A percentile compares a stretch with the other conserved stretches of the same genome.
Conservation (phyloP, 2,797 vertebrate species). For the Otolemur crassicaudatus region DNA sequence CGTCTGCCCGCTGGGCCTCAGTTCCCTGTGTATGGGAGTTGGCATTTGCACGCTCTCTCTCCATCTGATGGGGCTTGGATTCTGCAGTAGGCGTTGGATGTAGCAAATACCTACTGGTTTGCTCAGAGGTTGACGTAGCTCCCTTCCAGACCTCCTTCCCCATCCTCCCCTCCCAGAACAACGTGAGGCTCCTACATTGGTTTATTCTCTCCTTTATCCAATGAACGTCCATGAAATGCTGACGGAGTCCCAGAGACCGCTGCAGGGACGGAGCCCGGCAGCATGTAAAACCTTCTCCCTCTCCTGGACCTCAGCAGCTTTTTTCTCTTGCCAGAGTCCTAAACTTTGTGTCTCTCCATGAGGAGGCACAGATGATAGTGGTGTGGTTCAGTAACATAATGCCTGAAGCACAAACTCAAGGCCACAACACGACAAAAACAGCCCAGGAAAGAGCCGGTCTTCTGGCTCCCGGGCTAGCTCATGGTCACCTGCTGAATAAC, state of each 20-base stretch:
- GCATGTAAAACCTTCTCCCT: neutral
- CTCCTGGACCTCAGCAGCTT: neutral
- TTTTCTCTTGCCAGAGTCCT: neutral
- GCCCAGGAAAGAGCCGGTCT: neutral
- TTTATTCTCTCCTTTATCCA: neutral
- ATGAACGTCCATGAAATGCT: neutral
- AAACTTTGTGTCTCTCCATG: neutral
- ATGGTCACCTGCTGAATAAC: neutral
- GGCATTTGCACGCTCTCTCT: neutral
- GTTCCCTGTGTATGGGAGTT: neutral
- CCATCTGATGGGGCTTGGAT: fast-evolving
- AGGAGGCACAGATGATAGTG: neutral
- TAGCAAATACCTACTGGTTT: neutral
- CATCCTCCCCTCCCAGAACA: neutral
- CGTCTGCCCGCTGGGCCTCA: neutral
- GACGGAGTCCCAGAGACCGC: neutral
- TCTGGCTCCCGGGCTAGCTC: neutral
- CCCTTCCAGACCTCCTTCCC: neutral
- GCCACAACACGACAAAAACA: neutral
- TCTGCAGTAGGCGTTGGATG: neutral
- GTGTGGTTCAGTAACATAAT: neutral
- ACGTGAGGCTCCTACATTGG: neutral
- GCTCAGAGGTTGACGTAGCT: neutral
- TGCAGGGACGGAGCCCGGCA: neutral
- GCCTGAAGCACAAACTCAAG: too few species aligned